These are phyloP conservation scores for Diachrysia chrysitis DNA, from an alignment of 2,888 invertebrate species.

Conservation along the genomic window DNA sequence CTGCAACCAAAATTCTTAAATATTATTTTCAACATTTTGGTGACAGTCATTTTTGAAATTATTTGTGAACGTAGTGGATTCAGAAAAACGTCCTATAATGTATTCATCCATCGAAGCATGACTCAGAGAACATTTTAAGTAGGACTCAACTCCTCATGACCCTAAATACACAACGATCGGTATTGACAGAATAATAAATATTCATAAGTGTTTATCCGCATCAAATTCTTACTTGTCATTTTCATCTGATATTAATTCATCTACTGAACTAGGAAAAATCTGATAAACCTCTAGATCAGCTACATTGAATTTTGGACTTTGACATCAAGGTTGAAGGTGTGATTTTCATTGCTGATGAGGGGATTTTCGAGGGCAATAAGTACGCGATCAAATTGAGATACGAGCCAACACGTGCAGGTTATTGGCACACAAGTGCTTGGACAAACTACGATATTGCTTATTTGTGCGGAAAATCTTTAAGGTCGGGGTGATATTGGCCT, in stretches of 20 bases:
- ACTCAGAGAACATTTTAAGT: background rate
- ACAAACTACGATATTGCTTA: conserved; percentile 85
- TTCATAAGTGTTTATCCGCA: conserved; percentile 63
- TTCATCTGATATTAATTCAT: conserved; percentile 81
- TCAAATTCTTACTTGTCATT: conserved; percentile 71
- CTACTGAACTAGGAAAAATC: conserved; percentile 67
- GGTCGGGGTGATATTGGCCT: conserved; percentile 57
- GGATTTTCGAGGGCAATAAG: conserved; percentile 71
- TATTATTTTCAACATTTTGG: too few species aligned
- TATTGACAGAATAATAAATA: conserved; percentile 58
- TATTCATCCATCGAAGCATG: background rate
- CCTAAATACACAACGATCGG: conserved; percentile 35
- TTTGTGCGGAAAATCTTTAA: conserved; percentile 79
- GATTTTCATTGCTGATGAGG: conserved; percentile 42
- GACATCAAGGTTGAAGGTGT: conserved; percentile 12
- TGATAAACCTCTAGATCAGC: conserved; percentile 59
- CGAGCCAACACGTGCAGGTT: conserved; percentile 84
- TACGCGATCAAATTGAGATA: conserved; percentile 85
- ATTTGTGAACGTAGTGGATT: background rate
- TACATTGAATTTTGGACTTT: conserved; percentile 40
- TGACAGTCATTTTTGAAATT: background rate
- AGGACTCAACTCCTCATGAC: conserved; percentile 16
- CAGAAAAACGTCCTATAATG: background rate
- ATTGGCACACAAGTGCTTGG: conserved; percentile 87
- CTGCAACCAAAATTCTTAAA: too few species aligned